Evolutionary conservation across 2,888 invertebrate species (phyloP).

Genomic region (Apotomis betuletana): DNA sequence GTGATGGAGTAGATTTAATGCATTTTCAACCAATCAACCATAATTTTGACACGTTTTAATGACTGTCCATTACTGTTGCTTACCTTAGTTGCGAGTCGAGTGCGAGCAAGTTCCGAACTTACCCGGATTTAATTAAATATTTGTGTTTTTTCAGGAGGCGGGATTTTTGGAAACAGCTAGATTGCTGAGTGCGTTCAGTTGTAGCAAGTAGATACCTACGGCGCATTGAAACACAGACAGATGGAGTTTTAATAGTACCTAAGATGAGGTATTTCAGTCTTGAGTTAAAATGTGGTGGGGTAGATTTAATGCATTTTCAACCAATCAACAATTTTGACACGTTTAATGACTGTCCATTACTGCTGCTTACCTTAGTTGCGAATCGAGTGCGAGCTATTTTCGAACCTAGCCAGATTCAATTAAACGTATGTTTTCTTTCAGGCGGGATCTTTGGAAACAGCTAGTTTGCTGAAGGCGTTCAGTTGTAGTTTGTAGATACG

Average conservation of each 20-base stretch:
- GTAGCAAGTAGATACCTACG: no score
- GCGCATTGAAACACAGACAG: no score
- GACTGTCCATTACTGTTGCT: background rate
- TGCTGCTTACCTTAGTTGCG: background rate
- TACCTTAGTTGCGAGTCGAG: background rate
- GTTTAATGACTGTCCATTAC: slow-evolving; percentile 3
- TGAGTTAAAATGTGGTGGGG: no score
- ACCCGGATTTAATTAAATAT: slow-evolving; percentile 2
- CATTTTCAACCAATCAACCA: background rate
- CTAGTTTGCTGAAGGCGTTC: background rate
- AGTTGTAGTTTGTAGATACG: no score
- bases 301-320: no score
- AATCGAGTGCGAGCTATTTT: background rate
- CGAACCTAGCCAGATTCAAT: slow-evolving; percentile 4
- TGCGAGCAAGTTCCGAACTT: background rate
- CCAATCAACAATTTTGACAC: background rate
- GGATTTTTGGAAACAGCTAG: background rate
- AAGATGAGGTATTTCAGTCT: no score
- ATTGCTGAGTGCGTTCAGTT: no score
- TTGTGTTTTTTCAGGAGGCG: slow-evolving; percentile 6
- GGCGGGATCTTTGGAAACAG: background rate
- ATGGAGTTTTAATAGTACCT: no score
- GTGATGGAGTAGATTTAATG: no score
- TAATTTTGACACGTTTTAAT: slow-evolving; percentile 4
- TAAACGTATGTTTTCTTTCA: slow-evolving; percentile 12